Conservation (phyloP, 2,113 vertebrate species). For the cat (Felis catus) region DNA sequence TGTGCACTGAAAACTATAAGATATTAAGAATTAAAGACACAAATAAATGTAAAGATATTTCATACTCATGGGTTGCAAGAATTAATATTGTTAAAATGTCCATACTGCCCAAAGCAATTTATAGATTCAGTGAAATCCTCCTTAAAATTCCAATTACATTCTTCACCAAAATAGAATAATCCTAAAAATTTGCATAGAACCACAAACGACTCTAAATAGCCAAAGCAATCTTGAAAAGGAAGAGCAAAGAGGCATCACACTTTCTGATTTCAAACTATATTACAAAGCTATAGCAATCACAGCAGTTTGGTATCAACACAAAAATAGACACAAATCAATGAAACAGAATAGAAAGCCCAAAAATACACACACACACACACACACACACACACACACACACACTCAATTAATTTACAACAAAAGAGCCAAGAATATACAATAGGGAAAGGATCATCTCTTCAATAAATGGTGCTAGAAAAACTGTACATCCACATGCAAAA, state of each 20-base stretch:
- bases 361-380: neutral
- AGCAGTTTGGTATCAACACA: neutral
- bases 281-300: neutral
- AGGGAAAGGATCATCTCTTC: neutral
- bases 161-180: neutral
- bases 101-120: neutral
- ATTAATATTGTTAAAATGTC: neutral
- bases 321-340: neutral
- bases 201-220: neutral
- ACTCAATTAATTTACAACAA: neutral
- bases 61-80: neutral
- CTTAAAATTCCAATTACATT: neutral
- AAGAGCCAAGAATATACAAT: neutral
- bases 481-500: neutral
- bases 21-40: neutral
- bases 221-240: neutral
- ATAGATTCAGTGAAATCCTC: neutral
- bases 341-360: neutral
- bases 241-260: neutral
- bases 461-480: neutral
- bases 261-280: neutral
- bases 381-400: neutral
- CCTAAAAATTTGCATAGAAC: neutral
- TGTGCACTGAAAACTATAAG: neutral
- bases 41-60: neutral